phyloP scores from a whole-genome alignment of 2,888 invertebrate genomes.

The Athalia circularis region DNA sequence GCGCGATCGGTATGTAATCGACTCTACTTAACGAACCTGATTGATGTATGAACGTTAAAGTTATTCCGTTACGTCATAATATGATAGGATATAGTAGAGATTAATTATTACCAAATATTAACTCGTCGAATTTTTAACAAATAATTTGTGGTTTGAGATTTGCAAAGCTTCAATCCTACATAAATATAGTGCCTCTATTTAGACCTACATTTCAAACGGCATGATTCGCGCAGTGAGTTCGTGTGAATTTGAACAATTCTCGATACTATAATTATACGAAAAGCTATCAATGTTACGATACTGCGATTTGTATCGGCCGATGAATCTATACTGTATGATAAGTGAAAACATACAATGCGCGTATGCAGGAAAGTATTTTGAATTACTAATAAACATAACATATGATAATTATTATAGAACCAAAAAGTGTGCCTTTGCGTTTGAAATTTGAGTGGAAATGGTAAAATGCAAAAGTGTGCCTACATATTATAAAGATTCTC shows the following conservation, averaged over 20 bases:
- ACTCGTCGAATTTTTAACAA: neutral
- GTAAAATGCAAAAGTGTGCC: constrained; percentile 9
- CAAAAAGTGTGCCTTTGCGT: constrained; percentile 35
- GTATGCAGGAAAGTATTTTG: too few species aligned
- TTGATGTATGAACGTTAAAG: constrained; percentile 10
- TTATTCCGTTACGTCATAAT: neutral
- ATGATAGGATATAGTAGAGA: neutral
- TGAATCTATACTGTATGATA: too few species aligned
- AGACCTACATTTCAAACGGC: neutral
- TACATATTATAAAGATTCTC: neutral
- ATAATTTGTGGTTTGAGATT: neutral
- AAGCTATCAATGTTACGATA: too few species aligned
- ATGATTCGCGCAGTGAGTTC: neutral
- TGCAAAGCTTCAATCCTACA: neutral
- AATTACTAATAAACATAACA: neutral
- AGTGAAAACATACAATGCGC: too few species aligned
- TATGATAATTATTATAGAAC: neutral
- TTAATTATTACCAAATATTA: neutral
- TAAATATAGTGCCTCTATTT: neutral
- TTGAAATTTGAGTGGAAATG: constrained; percentile 27
- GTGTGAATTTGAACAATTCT: too few species aligned
- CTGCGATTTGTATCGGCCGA: too few species aligned
- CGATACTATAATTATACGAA: too few species aligned
- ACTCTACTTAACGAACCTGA: neutral
- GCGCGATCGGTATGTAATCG: neutral